Base-by-base conservation (phyloP, 2,888 invertebrate genomes). In the Chloromyia formosa region DNA sequence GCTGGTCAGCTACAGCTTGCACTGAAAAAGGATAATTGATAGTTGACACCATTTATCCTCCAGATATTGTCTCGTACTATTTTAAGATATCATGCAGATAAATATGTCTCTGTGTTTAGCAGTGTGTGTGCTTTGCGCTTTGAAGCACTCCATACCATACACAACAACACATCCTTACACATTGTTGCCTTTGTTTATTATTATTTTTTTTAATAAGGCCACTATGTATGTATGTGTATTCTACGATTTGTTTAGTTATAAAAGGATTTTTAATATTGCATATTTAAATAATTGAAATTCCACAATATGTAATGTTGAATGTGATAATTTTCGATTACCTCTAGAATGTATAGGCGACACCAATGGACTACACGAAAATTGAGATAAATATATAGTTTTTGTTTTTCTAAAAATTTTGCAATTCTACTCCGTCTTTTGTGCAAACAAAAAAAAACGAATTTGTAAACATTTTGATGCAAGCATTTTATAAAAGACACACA, bases 251-350 rank as follows among this genome's bases (percentile, higher is more conserved):
- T 62, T 49, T 66, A 66, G 66, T 66, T 66, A 45, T 45, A 35
- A 35, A 35, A 35, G 27, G 45, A 49, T 14, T 66, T 66, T 20
- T 66, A 49, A 49, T 49, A 66, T 61, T 61, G 10, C 23, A 61
- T 61, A 23, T 40, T 40, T 40, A 27, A 40, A 62, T 23, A 60
- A 22, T 60, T 14, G 60, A 60, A 60, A 49, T 49, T 49, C 49
- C 1, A 49, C 49, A 35, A 14, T 27, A 62, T 62, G 62, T 62
- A 40, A 27, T 62, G 40, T 27, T 62, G 62, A 62, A 66, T 66
- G 66, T 66, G 66, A 66, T 66, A 66, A 66, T 66, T 66, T 49
- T 61, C 66, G 45, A 66, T 66, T 45, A 66, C 66, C 66, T 66
- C 66, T 62, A 14, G 16, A 2, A 35, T 35, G 27, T 35, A 35